These are phyloP conservation scores for Oncorhynchus gorbuscha DNA, from an alignment of 2,113 vertebrate species.

Conservation along the genomic window DNA sequence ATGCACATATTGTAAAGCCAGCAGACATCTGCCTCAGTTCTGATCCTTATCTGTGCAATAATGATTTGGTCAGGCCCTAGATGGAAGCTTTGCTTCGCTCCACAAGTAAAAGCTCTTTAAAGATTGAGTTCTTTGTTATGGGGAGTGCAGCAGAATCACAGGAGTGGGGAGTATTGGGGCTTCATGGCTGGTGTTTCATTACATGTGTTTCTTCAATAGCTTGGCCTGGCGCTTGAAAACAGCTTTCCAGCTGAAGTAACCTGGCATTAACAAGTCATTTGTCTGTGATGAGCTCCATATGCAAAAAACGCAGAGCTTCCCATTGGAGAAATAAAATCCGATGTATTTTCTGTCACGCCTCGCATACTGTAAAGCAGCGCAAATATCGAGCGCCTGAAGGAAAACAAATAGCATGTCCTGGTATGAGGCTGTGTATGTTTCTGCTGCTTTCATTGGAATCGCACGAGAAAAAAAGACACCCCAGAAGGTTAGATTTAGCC, in stretches of 20 bases:
- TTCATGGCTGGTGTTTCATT: conserved; percentile 58
- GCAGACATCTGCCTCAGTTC: conserved; percentile 31
- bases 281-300: conserved; percentile 74
- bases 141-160: neutral
- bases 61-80: conserved; percentile 40
- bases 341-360: conserved; percentile 68
- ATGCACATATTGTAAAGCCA: conserved; percentile 48
- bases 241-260: conserved; percentile 73
- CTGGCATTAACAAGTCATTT: conserved; percentile 71
- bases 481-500: neutral
- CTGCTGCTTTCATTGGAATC: conserved; percentile 61
- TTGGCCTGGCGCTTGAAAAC: conserved; percentile 54
- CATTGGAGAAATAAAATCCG: conserved; percentile 71
- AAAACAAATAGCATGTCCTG: conserved; percentile 73
- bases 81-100: conserved; percentile 57
- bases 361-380: conserved; percentile 55
- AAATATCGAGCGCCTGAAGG: conserved; percentile 59
- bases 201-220: conserved; percentile 62
- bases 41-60: conserved; percentile 66
- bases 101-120: conserved; percentile 63
- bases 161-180: conserved; percentile 13
- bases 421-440: conserved; percentile 66
- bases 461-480: conserved; percentile 48
- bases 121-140: conserved; percentile 56
- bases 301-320: conserved; percentile 41